Evolutionary conservation across 1,140 invertebrate species (phyloP).

Genomic region (Aphelenchoides fujianensis): DNA sequence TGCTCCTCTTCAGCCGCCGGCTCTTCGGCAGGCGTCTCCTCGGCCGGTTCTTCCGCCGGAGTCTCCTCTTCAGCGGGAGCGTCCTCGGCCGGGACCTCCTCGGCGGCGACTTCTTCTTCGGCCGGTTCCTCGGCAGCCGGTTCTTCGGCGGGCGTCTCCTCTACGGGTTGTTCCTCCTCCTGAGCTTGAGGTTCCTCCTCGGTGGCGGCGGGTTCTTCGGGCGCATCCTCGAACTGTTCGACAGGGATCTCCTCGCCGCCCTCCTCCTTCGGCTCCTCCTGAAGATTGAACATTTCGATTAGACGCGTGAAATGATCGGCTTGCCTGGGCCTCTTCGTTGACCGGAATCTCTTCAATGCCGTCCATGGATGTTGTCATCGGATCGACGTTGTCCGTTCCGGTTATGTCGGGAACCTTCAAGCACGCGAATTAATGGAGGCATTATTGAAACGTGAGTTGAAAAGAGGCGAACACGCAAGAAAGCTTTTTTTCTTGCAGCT

Average conservation of each 20-base stretch:
- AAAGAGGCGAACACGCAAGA: not conserved
- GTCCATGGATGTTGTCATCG: conserved; percentile 60
- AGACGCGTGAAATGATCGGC: no score
- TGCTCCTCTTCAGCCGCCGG: conserved; percentile 13
- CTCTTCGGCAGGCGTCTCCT: conserved; percentile 12
- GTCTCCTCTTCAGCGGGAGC: conserved; percentile 17
- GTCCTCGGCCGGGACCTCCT: conserved; percentile 10
- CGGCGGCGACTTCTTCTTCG: conserved; percentile 30
- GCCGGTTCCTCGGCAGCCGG: conserved; percentile 31
- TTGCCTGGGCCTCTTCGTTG: conserved; percentile 39
- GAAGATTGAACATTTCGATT: conserved; percentile 16
- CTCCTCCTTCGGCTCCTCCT: conserved; percentile 32
- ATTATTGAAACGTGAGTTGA: not conserved
- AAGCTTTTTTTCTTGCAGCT: not conserved
- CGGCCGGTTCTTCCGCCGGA: conserved; percentile 34
- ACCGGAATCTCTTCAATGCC: conserved; percentile 57
- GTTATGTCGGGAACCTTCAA: conserved; percentile 59
- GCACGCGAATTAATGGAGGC: not conserved
- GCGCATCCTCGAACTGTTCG: conserved; percentile 31
- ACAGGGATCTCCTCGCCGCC: conserved; percentile 41
- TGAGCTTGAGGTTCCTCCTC: conserved; percentile 21
- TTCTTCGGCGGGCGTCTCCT: conserved; percentile 39
- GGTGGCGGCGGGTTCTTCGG: not conserved
- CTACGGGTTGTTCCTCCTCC: conserved; percentile 20
- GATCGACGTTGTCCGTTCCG: conserved; percentile 53